Base-by-base conservation (phyloP, 1,140 invertebrate species). In the Druon quercuslanigerum region DNA sequence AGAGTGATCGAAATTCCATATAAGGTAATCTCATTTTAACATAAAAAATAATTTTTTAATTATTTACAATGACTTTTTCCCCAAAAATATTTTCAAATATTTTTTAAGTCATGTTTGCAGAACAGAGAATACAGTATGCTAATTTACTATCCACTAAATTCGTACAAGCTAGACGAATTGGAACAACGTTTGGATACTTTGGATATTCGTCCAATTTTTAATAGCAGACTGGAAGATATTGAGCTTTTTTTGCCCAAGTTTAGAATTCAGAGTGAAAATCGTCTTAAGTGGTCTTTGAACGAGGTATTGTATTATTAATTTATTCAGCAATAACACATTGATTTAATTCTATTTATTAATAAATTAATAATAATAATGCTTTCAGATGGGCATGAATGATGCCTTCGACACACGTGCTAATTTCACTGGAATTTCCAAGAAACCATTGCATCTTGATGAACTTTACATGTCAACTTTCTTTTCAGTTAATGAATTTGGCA, bases 141-240 rank as follows among this genome's bases (percentile, higher is more conserved):
- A 66, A 66, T 66, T 66, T 66, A 66, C n/a, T 66, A 66, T 16
- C 57, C 57, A 40, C 6, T 66, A 14, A 66, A 66, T 66, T 66
- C 57, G 57, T 16, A 66, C 40, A 66, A 66, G n/a, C 33, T 66
- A 40, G 25, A 40, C 40, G 57, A 66, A 66, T 40, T 66, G 40
- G 57, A 66, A 33, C 57, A 66, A 16, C 57, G 57, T 25, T 66
- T 66, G 25, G 57, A 66, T 14, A 33, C 25, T 40, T 33, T 66
- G 33, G 57, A 66, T 66, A 13, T 66, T 66, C 57, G 57, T 16
- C 20, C 25, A 25, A 66, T 66, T 66, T 66, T 66, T 66, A 40
- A 66, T 16, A 66, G 57, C 14, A 66, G 57, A 66, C 25, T 40
- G 33, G 57, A 66, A 66, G 57, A 66, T 40, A 66, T 66, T 40